phyloP scores from a whole-genome alignment of 2,888 invertebrate species.

The Alloplasta piceator region DNA sequence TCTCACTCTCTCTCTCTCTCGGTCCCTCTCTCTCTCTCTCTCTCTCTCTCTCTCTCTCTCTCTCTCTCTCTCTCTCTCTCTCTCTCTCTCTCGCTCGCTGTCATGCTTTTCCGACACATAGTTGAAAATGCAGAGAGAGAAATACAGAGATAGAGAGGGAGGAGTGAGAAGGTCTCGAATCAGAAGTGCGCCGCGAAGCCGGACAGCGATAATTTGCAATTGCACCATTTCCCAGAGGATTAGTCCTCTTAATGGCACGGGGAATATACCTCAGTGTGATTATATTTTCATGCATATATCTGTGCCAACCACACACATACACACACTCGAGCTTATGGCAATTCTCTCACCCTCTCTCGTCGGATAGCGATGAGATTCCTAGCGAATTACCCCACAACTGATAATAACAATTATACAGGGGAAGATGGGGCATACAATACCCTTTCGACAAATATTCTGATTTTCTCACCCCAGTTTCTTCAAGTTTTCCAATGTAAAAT shows the following conservation, averaged over 20 bases:
- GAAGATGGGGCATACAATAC: neutral
- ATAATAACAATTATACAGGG: conserved; percentile 3
- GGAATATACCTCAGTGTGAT: conserved; percentile 53
- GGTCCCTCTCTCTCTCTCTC: too few species aligned
- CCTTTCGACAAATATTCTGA: neutral
- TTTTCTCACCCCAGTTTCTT: neutral
- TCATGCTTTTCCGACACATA: too few species aligned
- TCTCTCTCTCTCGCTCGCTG: too few species aligned
- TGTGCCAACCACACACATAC: neutral
- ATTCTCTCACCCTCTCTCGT: neutral
- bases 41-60: too few species aligned
- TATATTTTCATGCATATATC: conserved; percentile 50
- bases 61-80: neutral
- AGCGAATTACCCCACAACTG: conserved; percentile 22
- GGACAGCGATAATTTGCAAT: conserved; percentile 64
- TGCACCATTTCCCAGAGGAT: conserved; percentile 62
- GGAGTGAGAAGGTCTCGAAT: conserved; percentile 25
- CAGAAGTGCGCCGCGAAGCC: conserved; percentile 37
- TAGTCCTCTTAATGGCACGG: conserved; percentile 61
- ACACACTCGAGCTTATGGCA: conserved; percentile 34
- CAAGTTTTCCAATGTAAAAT: too few species aligned
- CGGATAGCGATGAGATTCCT: conserved; percentile 29
- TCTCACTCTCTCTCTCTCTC: too few species aligned
- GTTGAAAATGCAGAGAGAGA: too few species aligned
- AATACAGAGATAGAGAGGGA: conserved; percentile 12